Evolutionary conservation across 2,888 invertebrate genomes (phyloP).

Genomic region (Leucania comma): DNA sequence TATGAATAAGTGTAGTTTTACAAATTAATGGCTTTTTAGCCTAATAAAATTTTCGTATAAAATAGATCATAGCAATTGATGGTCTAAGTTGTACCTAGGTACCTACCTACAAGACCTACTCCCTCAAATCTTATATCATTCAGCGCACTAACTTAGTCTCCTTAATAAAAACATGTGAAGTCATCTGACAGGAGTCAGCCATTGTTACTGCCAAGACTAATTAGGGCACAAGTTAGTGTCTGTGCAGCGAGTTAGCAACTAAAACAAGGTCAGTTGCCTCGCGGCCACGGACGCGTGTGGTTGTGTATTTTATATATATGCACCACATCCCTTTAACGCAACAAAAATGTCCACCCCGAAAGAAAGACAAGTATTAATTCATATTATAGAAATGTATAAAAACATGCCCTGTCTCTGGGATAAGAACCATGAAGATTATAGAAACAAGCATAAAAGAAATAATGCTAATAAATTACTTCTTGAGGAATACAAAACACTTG

Average conservation of each 20-base stretch:
- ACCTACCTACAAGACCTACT: not conserved
- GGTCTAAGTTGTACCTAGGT: too few relatives aligned
- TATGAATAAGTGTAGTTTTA: too few relatives aligned
- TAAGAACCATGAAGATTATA: constrained; percentile 29
- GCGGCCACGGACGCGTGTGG: not conserved
- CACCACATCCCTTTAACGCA: too few relatives aligned
- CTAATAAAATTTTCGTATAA: too few relatives aligned
- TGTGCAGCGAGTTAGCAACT: constrained; percentile 35
- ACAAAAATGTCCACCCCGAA: constrained; percentile 10
- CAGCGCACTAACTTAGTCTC: too few relatives aligned
- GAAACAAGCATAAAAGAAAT: constrained; percentile 9
- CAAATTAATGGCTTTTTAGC: too few relatives aligned
- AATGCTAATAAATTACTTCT: constrained; percentile 13
- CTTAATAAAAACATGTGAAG: too few relatives aligned
- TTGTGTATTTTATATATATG: not conserved
- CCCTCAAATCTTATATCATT: not conserved
- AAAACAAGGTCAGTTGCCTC: constrained; percentile 36
- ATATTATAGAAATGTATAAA: constrained; percentile 36
- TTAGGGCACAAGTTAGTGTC: constrained; percentile 34
- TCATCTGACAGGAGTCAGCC: not conserved
- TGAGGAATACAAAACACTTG: constrained; percentile 18
- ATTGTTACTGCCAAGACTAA: too few relatives aligned
- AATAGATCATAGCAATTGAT: too few relatives aligned
- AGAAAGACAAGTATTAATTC: constrained; percentile 26
- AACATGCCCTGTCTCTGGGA: constrained; percentile 32